These are phyloP conservation scores for Athene cunicularia DNA, from an alignment of 2,113 vertebrate species.

Conservation along the genomic window DNA sequence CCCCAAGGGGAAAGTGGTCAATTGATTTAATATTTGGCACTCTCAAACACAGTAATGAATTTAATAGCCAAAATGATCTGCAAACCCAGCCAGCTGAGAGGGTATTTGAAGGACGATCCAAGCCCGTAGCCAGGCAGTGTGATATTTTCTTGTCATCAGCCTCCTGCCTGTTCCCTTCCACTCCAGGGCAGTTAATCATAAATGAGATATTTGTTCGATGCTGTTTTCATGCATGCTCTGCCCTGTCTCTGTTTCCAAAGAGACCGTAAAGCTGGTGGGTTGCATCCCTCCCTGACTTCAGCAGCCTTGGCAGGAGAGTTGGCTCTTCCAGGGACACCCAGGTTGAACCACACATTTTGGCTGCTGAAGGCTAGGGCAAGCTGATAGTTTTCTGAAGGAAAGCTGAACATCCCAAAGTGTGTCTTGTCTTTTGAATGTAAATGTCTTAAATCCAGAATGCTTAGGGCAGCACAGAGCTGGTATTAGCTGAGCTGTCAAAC, in stretches of 20 bases:
- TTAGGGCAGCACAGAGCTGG: neutral
- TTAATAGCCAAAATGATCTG: neutral
- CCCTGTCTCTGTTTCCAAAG: neutral
- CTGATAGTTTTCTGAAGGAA: neutral
- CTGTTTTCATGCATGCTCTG: neutral
- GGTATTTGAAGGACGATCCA: neutral
- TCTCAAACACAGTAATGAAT: neutral
- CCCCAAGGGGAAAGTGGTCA: neutral
- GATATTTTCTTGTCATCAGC: slow-evolving; percentile 1
- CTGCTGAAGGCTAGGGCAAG: neutral
- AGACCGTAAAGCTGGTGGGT: accelerated
- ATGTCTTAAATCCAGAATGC: neutral
- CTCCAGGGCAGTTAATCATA: neutral
- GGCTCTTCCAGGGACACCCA: neutral
- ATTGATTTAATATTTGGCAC: neutral
- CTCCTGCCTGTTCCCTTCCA: neutral
- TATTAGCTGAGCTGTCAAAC: neutral
- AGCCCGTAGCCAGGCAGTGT: neutral
- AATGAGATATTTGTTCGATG: neutral
- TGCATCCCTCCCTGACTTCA: neutral
- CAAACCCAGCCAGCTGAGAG: neutral
- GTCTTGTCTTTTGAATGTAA: neutral
- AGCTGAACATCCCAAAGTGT: neutral
- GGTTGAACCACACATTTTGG: neutral
- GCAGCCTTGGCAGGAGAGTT: neutral